These are phyloP conservation scores for Amphipyra tragopoginis DNA, from an alignment of 2,888 invertebrate genomes.

Conservation along the genomic window DNA sequence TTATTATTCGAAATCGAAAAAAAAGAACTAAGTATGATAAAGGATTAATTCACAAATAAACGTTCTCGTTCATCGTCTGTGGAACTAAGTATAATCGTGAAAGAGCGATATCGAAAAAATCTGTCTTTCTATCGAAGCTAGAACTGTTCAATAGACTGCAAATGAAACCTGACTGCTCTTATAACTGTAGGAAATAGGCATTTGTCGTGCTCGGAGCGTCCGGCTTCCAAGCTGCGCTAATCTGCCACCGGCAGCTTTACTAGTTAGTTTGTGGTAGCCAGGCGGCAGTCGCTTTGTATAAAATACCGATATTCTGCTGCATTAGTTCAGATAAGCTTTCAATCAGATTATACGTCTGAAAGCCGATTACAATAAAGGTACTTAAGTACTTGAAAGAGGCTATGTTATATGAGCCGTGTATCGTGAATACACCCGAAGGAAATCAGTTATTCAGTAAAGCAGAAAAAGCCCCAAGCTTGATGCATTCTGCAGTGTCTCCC, in stretches of 20 bases:
- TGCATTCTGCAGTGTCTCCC: conserved; percentile 21
- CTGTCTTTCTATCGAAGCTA: background rate
- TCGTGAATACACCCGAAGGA: background rate
- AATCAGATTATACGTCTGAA: background rate
- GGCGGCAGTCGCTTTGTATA: conserved; percentile 10
- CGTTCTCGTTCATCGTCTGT: no score
- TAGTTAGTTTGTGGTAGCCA: conserved; percentile 16
- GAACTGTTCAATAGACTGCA: conserved; percentile 1
- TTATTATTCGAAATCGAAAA: no score
- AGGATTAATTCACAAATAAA: no score
- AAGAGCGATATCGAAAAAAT: no score
- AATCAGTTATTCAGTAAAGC: conserved; percentile 14
- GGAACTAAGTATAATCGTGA: no score
- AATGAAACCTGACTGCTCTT: conserved; percentile 17
- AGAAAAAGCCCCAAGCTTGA: conserved; percentile 26
- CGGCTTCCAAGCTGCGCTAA: conserved; percentile 15
- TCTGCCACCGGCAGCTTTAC: conserved; percentile 16
- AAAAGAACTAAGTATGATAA: no score
- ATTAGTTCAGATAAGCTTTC: background rate
- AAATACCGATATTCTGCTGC: conserved; percentile 9
- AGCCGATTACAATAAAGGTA: no score
- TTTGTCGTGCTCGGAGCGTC: conserved; percentile 15
- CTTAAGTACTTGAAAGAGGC: no score
- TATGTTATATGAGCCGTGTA: no score
- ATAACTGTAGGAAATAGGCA: conserved; percentile 32